phyloP scores from a whole-genome alignment of 2,888 invertebrate species.

The Drosophila borealis region DNA sequence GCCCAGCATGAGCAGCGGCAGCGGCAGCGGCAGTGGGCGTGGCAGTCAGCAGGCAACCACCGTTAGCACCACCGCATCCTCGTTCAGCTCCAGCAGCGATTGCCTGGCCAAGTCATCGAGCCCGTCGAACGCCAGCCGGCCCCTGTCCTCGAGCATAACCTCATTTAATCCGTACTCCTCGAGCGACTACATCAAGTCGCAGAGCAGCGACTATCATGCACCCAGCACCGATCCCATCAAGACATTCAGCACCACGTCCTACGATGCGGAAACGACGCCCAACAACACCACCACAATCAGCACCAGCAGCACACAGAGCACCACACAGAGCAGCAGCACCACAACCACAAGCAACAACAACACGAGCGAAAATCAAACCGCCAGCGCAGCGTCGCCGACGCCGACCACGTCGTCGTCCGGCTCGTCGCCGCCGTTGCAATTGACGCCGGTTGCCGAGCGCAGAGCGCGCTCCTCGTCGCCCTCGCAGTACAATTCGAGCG shows the following conservation, averaged over 20 bases:
- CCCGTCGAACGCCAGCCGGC: conserved; percentile 79
- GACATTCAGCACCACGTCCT: conserved; percentile 85
- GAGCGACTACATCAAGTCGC: conserved; percentile 84
- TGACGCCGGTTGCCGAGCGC: conserved; percentile 75
- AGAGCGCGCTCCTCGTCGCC: conserved; percentile 76
- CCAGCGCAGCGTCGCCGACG: conserved; percentile 20
- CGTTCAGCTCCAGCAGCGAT: conserved; percentile 84
- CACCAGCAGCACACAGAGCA: conserved; percentile 59
- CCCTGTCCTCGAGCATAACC: conserved; percentile 84
- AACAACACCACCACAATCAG: conserved; percentile 82
- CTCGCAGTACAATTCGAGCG: conserved; percentile 88
- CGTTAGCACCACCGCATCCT: conserved; percentile 69
- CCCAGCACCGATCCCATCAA: conserved; percentile 85
- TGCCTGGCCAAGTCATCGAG: conserved; percentile 84
- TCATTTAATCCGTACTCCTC: conserved; percentile 85
- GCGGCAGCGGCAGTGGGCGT: conserved; percentile 18
- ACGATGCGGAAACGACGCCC: conserved; percentile 83
- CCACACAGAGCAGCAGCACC: conserved; percentile 32
- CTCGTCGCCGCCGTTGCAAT: conserved; percentile 80
- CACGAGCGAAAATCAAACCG: conserved; percentile 46
- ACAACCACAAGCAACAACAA: conserved; percentile 35
- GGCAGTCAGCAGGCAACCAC: conserved; percentile 57
- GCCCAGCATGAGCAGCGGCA: conserved; percentile 70
- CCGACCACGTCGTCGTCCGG: conserved; percentile 40
- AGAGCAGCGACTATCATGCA: conserved; percentile 84